These are phyloP conservation scores for Chloebia gouldiae DNA, from an alignment of 2,113 vertebrate genomes.

Conservation along the genomic window DNA sequence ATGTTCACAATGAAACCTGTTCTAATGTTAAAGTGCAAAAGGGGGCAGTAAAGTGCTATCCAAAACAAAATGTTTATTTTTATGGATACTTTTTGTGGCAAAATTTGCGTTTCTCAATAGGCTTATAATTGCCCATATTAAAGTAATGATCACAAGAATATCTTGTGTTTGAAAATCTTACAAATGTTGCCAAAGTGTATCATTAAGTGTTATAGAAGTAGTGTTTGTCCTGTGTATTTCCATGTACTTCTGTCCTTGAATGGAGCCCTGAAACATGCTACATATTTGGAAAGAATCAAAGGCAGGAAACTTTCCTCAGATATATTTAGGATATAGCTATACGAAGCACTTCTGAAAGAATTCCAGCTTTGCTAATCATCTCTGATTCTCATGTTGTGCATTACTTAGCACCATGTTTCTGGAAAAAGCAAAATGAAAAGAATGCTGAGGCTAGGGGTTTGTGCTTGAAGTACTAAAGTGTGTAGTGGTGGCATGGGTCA, in stretches of 20 bases:
- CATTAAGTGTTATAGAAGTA: neutral
- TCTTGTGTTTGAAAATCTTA: neutral
- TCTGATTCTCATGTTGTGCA: slow-evolving; percentile 10
- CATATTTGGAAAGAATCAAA: neutral
- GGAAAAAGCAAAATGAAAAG: neutral
- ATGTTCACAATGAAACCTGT: slow-evolving; percentile 57
- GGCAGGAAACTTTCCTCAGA: neutral
- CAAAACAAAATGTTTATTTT: slow-evolving; percentile 54
- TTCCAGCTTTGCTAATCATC: slow-evolving; percentile 22
- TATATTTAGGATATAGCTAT: neutral
- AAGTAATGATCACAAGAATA: neutral
- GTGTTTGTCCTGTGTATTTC: neutral
- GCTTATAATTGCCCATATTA: neutral
- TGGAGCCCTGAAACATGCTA: neutral
- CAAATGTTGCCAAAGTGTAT: neutral
- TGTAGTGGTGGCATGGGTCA: slow-evolving; percentile 48
- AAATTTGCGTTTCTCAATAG: slow-evolving; percentile 9
- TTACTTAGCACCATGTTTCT: neutral
- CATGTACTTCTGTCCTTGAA: neutral
- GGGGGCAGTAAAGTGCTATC: slow-evolving; percentile 82
- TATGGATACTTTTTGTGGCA: slow-evolving; percentile 13
- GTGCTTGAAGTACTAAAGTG: slow-evolving; percentile 42
- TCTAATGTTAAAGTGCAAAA: slow-evolving; percentile 79
- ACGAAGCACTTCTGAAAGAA: slow-evolving; percentile 22
- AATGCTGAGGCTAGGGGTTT: slow-evolving; percentile 39